Conservation (phyloP, 2,113 vertebrate genomes). For the Ammodytes dubius region DNA sequence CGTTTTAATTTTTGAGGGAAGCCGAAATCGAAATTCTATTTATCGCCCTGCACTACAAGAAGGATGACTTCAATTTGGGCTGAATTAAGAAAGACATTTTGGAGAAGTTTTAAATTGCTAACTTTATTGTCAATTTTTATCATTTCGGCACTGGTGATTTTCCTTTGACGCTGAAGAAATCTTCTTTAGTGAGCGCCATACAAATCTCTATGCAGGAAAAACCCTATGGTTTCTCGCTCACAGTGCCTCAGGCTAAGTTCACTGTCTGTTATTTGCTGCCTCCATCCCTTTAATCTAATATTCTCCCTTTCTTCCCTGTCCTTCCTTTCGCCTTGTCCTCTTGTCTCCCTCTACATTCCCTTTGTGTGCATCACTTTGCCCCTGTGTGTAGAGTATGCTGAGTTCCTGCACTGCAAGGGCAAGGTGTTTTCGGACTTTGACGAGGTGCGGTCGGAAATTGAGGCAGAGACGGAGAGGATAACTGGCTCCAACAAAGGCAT, state of each 20-base stretch:
- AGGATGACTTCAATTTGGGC: too few relatives aligned
- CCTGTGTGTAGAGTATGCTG: constrained; percentile 90
- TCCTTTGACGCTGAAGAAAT: too few relatives aligned
- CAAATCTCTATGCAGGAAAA: too few relatives aligned
- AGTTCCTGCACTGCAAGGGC: constrained; percentile 97
- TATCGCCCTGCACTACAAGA: too few relatives aligned
- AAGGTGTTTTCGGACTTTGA: constrained; percentile 98
- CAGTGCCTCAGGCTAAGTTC: constrained; percentile 50
- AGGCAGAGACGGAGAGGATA: constrained; percentile 93
- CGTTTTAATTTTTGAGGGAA: too few relatives aligned
- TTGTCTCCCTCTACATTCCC: neutral
- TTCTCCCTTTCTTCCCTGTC: constrained; percentile 12
- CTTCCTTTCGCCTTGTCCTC: constrained; percentile 7
- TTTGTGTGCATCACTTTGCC: neutral
- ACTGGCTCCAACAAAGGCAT: constrained; percentile 98
- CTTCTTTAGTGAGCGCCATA: too few relatives aligned
- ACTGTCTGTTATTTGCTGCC: constrained; percentile 43
- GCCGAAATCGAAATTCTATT: too few relatives aligned
- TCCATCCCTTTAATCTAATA: constrained; percentile 54
- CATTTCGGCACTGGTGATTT: too few relatives aligned
- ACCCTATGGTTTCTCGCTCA: constrained; percentile 26
- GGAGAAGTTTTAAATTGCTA: too few relatives aligned
- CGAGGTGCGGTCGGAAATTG: constrained; percentile 94
- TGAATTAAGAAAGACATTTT: too few relatives aligned
- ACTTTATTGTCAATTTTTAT: too few relatives aligned